phyloP scores from a whole-genome alignment of 1,140 invertebrate species.

The Drosophila kepulauana region DNA sequence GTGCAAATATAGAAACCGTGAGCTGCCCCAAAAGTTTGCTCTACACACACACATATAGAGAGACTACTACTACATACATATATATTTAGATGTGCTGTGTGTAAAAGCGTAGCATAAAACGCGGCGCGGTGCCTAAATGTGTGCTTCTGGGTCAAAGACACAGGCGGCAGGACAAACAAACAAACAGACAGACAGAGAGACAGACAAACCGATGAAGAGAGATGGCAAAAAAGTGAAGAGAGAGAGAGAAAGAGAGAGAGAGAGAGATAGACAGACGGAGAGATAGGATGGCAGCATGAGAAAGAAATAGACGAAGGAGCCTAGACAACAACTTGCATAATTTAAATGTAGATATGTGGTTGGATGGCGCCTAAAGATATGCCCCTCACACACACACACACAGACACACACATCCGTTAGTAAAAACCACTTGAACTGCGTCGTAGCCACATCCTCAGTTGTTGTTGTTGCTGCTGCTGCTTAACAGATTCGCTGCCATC shows the following conservation, averaged over 20 bases:
- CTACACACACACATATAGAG: neutral
- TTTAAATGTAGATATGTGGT: slow-evolving; percentile 82
- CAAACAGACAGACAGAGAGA: slow-evolving; percentile 53
- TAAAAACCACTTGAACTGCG: slow-evolving; percentile 72
- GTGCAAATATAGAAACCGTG: slow-evolving; percentile 51
- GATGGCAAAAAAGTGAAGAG: neutral
- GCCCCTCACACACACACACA: slow-evolving; percentile 36
- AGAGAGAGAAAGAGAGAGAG: neutral
- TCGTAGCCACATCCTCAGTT: slow-evolving; percentile 35
- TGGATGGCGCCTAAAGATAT: slow-evolving; percentile 76
- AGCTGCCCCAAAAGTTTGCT: slow-evolving; percentile 60
- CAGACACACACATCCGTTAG: slow-evolving; percentile 16
- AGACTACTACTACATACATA: neutral
- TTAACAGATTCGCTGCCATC: slow-evolving; percentile 56
- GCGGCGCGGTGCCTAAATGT: slow-evolving; percentile 64
- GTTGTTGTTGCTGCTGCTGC: slow-evolving; percentile 51
- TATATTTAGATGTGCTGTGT: slow-evolving; percentile 33
- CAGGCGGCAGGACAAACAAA: slow-evolving; percentile 49
- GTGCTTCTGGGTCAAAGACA: slow-evolving; percentile 81
- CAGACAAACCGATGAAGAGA: slow-evolving; percentile 39
- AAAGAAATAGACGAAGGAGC: slow-evolving; percentile 44
- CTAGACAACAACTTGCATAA: slow-evolving; percentile 82
- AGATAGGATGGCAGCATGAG: slow-evolving; percentile 9
- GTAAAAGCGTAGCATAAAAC: slow-evolving; percentile 58
- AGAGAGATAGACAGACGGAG: slow-evolving; percentile 13